Base-by-base conservation (phyloP, 2,888 invertebrate genomes). In the Podotricha telesiphe region DNA sequence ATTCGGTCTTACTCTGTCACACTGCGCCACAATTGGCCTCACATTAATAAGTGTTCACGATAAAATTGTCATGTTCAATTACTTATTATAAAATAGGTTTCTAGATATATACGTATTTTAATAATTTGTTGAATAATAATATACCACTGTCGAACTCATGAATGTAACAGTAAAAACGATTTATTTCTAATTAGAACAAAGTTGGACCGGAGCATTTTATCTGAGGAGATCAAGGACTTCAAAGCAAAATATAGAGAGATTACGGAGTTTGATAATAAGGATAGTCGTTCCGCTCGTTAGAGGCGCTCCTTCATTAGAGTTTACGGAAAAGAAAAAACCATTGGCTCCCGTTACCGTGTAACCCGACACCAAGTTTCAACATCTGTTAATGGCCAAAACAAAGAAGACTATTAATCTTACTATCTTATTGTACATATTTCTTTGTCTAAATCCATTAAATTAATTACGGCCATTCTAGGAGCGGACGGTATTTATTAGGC, bases 371-470 rank as follows among this genome's bases (percentile, higher is more conserved):
- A 69, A 71, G 67, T 76, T 73, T 69, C 76, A 77, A 78, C 79
- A 65, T 80, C 79, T 78, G 79, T 81, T 86, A 87, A 85, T 85
- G 84, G 83, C 83, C 85, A 83, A 85, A 89, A 87, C 87, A 88
- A 66, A 69, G 64, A 83, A 53, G 47, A 67, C 61, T 67, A 89
- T 91, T 86, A 88, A 89, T 91, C 89, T 88, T 84, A 89, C 91
- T 92, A 92, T 91, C 90, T 91, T 86, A 84, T 83, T 87, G 87
- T 88, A 91, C 89, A 91, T 89, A 92, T 90, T 92, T 92, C 91
- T 91, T 91, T 91, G 91, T 92, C 89, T 90, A 89, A 91, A 91
- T 91, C 89, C 92, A 92, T 91, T 92, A 91, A 91, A 91, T 92
- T 92, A 91, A 93, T 92, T 92, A 91, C 89, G 81, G 82, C 84